Percentiles rank a stretch among this genome's conserved stretches.
Conservation (phyloP, 2,888 invertebrate genomes). For the Caenorhabditis sp. region DNA sequence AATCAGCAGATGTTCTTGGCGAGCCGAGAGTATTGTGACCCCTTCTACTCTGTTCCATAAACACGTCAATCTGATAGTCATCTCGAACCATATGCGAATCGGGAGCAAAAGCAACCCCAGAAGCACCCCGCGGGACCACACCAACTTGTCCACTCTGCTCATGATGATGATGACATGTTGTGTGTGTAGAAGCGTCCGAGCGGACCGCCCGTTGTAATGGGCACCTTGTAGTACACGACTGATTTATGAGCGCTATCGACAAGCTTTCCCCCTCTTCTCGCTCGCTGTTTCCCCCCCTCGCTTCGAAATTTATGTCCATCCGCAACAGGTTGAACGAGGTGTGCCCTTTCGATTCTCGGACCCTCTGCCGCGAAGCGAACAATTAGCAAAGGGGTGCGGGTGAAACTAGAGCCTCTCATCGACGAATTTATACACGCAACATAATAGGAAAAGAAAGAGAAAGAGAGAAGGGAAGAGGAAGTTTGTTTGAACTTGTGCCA, state of each 20-base stretch:
- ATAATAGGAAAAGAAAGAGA: neutral
- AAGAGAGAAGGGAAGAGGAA: conserved; percentile 1
- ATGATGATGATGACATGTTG: conserved; percentile 61
- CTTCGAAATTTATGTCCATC: conserved; percentile 40
- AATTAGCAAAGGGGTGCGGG: conserved; percentile 27
- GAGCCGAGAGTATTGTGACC: conserved; percentile 21
- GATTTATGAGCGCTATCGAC: conserved; percentile 57
- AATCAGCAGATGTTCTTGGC: conserved; percentile 54
- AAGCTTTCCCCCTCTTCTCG: conserved; percentile 21
- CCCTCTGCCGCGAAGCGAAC: conserved; percentile 12
- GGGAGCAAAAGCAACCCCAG: conserved; percentile 7
- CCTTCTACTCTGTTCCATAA: conserved; percentile 35
- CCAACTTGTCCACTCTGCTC: conserved; percentile 40
- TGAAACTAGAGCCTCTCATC: conserved; percentile 43
- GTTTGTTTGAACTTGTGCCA: conserved; percentile 42
- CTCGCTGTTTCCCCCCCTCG: conserved; percentile 9
- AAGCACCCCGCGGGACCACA: conserved; percentile 1
- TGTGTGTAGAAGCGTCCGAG: conserved; percentile 26
- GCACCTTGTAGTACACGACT: conserved; percentile 59
- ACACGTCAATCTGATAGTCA: conserved; percentile 56
- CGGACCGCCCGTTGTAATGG: conserved; percentile 18
- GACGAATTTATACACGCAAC: conserved; percentile 28
- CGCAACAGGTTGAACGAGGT: conserved; percentile 40
- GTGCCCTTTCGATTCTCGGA: neutral
- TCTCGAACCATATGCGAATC: conserved; percentile 49